Evolutionary conservation across 2,113 vertebrate genomes (phyloP).

Genomic region (Psittacula cyanocephala): DNA sequence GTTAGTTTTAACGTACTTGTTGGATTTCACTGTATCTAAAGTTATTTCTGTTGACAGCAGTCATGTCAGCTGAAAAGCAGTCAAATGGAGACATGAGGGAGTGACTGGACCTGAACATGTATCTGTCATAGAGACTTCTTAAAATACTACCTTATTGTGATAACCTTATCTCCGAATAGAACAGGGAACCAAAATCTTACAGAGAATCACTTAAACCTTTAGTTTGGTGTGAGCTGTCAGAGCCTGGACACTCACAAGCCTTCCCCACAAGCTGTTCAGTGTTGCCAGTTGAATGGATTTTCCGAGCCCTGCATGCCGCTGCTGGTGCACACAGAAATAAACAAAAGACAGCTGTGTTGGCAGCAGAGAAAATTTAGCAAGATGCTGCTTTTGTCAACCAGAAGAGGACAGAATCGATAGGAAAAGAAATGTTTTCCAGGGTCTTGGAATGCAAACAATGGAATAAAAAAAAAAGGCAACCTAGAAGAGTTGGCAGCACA

Average conservation of each 20-base stretch:
- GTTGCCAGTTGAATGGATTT: neutral
- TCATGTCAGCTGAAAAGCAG: neutral
- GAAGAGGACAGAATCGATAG: slow-evolving; percentile 22
- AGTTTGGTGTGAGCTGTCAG: neutral
- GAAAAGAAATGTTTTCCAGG: slow-evolving; percentile 52
- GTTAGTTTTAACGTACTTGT: neutral
- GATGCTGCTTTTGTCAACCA: slow-evolving; percentile 33
- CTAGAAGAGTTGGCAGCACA: neutral
- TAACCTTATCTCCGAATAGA: neutral
- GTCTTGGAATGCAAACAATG: slow-evolving; percentile 59
- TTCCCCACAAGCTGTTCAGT: neutral
- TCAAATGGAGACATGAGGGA: neutral
- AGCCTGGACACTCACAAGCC: neutral
- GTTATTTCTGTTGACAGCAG: neutral
- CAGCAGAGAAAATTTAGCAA: neutral
- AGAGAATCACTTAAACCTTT: neutral
- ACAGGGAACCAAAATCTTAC: neutral
- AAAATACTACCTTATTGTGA: neutral
- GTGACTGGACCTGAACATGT: neutral
- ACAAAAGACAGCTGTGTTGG: slow-evolving; percentile 51
- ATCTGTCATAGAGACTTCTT: neutral
- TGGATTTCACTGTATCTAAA: neutral
- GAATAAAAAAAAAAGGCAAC: neutral
- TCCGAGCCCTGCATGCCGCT: neutral
- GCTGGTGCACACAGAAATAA: slow-evolving; percentile 2